Percentiles rank a stretch among this genome's conserved stretches.
Conservation (phyloP, 2,888 invertebrate genomes). For the Escarpia spicata region DNA sequence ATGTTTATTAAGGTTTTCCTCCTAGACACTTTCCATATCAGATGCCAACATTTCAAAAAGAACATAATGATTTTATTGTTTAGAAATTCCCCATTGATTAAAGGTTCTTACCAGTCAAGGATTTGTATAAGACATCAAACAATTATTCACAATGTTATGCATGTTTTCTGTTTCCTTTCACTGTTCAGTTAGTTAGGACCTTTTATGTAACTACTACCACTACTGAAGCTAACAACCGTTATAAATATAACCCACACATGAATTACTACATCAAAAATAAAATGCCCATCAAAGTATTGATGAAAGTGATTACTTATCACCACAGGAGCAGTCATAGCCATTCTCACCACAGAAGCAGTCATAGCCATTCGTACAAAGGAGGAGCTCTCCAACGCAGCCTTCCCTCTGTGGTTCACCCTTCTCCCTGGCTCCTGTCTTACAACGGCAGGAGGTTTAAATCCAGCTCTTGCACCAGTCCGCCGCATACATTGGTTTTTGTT, state of each 20-base stretch:
- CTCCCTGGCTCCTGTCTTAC: background rate
- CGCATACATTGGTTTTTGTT: background rate
- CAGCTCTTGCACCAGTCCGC: background rate
- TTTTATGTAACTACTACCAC: background rate
- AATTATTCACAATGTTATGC: no score
- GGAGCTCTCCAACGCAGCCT: background rate
- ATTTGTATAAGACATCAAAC: no score
- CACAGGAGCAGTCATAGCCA: background rate
- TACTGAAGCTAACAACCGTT: background rate
- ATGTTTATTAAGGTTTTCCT: no score
- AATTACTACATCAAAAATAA: background rate
- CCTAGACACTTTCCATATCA: no score
- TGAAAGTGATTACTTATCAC: background rate
- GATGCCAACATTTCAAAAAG: no score
- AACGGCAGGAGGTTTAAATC: background rate
- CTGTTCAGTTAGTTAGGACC: no score
- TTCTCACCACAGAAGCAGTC: background rate
- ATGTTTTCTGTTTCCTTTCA: no score
- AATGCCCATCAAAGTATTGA: background rate
- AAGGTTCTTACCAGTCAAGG: no score
- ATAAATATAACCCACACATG: no score
- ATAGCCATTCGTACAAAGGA: background rate
- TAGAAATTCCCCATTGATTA: no score
- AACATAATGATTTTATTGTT: no score
- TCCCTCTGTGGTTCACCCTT: conserved; percentile 36